Evolutionary conservation across 1,140 invertebrate species (phyloP).

Genomic region (Parapsyche elsis): DNA sequence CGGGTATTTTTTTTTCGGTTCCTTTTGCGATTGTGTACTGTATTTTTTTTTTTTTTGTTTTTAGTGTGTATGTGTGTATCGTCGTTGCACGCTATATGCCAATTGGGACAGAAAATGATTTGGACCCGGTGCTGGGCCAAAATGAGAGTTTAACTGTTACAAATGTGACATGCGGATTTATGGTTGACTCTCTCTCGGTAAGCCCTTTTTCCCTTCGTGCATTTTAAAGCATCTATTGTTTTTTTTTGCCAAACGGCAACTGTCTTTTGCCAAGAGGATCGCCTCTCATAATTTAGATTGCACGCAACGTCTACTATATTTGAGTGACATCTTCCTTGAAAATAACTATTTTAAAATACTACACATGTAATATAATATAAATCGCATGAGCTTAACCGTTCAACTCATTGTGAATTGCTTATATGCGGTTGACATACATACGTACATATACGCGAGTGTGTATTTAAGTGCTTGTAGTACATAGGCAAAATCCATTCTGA

Average conservation of each 20-base stretch:
- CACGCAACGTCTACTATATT: not conserved
- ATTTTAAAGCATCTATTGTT: not conserved
- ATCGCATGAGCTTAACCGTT: too few relatives aligned
- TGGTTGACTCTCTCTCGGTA: not conserved
- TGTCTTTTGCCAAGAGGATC: slow-evolving; percentile 16
- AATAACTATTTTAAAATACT: too few relatives aligned
- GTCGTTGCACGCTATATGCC: not conserved
- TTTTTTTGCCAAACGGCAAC: not conserved
- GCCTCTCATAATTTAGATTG: not conserved
- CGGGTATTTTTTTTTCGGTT: slow-evolving; percentile 22
- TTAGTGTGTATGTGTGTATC: not conserved
- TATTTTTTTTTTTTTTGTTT: not conserved
- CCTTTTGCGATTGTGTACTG: not conserved
- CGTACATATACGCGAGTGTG: too few relatives aligned
- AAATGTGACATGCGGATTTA: not conserved
- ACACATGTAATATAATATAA: too few relatives aligned
- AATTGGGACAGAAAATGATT: slow-evolving; percentile 34
- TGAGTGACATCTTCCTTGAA: too few relatives aligned
- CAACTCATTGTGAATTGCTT: too few relatives aligned
- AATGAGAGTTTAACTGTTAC: slow-evolving; percentile 12
- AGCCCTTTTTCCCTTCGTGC: not conserved
- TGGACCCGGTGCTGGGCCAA: not conserved
- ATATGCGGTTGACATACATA: too few relatives aligned
- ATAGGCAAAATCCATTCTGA: not conserved
- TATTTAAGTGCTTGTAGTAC: not conserved